These are phyloP conservation scores for Coleophora flavipennella DNA, from an alignment of 2,888 invertebrate genomes.

Conservation along the genomic window DNA sequence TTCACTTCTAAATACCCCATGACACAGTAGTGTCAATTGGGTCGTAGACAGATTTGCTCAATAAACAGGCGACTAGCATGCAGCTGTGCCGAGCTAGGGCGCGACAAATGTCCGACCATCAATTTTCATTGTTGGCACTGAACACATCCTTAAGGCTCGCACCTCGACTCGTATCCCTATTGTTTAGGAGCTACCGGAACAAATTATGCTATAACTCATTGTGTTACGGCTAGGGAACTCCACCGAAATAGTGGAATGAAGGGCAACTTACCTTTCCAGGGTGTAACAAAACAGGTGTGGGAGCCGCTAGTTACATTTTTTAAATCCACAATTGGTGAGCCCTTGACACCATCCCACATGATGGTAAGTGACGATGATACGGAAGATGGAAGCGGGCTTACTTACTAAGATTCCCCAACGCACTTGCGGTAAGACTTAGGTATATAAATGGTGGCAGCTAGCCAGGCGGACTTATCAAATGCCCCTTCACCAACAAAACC, in stretches of 20 bases:
- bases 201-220: slow-evolving; percentile 47
- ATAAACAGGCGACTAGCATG: slow-evolving; percentile 5
- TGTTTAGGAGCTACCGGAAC: slow-evolving; percentile 32
- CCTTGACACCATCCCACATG: too few relatives aligned
- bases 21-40: background rate
- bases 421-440: too few relatives aligned
- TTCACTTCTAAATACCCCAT: slow-evolving; percentile 7
- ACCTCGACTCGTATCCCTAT: slow-evolving; percentile 34
- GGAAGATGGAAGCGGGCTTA: too few relatives aligned
- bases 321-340: too few relatives aligned
- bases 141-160: slow-evolving; percentile 29
- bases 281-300: too few relatives aligned
- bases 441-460: too few relatives aligned
- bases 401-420: too few relatives aligned
- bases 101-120: slow-evolving; percentile 33
- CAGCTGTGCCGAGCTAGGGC: background rate
- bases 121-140: slow-evolving; percentile 32
- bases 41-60: background rate
- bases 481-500: too few relatives aligned
- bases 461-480: too few relatives aligned
- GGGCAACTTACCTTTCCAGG: too few relatives aligned
- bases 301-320: too few relatives aligned
- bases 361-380: too few relatives aligned
- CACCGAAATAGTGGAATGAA: slow-evolving; percentile 15
- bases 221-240: slow-evolving; percentile 24